Evolutionary conservation across 2,797 vertebrate genomes (phyloP).

Genomic region (Urophycis tenuis): DNA sequence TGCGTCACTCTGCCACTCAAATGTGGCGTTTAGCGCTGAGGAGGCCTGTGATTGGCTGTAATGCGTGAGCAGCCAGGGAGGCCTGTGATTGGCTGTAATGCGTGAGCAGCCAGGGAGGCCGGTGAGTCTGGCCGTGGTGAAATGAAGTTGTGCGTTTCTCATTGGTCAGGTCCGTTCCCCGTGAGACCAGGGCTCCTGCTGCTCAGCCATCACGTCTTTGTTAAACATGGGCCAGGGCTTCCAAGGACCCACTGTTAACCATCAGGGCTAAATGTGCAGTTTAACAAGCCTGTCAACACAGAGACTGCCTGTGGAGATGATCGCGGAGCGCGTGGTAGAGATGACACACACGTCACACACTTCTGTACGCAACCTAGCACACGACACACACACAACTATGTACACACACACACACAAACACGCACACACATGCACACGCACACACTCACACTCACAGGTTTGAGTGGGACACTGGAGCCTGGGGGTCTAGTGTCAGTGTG

Average conservation of each 20-base stretch:
- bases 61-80: not conserved
- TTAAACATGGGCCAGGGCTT: slow-evolving; percentile 35
- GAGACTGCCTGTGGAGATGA: slow-evolving; percentile 31
- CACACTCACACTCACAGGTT: slow-evolving; percentile 3
- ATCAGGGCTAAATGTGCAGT: slow-evolving; percentile 48
- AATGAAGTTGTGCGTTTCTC: slow-evolving; percentile 2
- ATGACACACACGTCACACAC: slow-evolving; percentile 13
- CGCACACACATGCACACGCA: not conserved
- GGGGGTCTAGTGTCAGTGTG: slow-evolving; percentile 63
- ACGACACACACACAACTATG: not conserved
- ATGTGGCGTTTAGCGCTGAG: too few species aligned
- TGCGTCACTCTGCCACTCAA: too few species aligned
- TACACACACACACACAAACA: slow-evolving; percentile 1
- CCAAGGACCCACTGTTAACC: slow-evolving; percentile 31
- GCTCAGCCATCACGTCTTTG: slow-evolving; percentile 35
- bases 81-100: not conserved
- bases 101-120: not conserved
- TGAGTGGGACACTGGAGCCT: slow-evolving; percentile 47
- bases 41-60: not conserved
- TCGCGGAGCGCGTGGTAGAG: slow-evolving; percentile 21
- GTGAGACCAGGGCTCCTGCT: slow-evolving; percentile 8
- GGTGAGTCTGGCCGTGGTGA: not conserved
- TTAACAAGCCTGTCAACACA: slow-evolving; percentile 52
- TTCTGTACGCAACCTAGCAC: not conserved
- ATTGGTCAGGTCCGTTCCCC: not conserved